Evolutionary conservation across 35 echinoderm and acorn worm genomes (phyloP).

Genomic region (Heliocidaris tuberculata): DNA sequence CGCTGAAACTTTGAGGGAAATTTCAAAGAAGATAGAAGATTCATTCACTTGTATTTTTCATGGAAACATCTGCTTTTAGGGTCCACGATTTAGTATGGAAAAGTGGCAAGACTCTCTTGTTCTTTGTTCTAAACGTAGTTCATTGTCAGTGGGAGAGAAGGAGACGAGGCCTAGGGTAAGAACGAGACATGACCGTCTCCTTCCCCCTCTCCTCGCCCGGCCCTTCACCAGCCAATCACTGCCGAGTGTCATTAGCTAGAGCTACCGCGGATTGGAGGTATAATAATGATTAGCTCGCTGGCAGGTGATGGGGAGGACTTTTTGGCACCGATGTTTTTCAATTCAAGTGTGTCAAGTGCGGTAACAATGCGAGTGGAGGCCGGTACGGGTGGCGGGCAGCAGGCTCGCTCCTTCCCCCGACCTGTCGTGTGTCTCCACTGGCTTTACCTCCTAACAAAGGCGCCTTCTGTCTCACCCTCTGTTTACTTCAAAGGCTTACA

Average conservation of each 20-base stretch:
- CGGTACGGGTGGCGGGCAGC: conserved; percentile 55
- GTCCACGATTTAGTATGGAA: conserved; percentile 52
- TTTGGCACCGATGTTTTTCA: conserved; percentile 63
- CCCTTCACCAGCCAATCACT: conserved; percentile 45
- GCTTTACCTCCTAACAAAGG: conserved; percentile 49
- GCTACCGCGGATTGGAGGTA: conserved; percentile 47
- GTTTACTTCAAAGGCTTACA: conserved; percentile 68
- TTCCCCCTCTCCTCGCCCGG: conserved; percentile 42
- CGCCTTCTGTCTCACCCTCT: conserved; percentile 40
- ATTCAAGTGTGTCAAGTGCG: conserved; percentile 70
- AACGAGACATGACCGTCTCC: conserved; percentile 30
- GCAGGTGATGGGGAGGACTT: conserved; percentile 62
- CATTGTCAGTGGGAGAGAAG: conserved; percentile 32
- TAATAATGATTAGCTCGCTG: conserved; percentile 61
- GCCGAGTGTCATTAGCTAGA: conserved; percentile 47
- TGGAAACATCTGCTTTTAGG: conserved; percentile 60
- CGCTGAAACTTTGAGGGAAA: conserved; percentile 6
- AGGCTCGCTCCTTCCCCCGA: conserved; percentile 32
- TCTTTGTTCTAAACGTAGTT: conserved; percentile 57
- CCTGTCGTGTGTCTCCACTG: conserved; percentile 22
- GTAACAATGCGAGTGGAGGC: conserved; percentile 56
- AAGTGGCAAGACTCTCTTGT: conserved; percentile 48
- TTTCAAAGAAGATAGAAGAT: conserved; percentile 44
- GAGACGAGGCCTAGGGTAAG: neutral
- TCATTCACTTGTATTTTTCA: conserved; percentile 53